phyloP scores from a whole-genome alignment of 92 coral and sea anemone species.

The Palythoa caribaeorum region DNA sequence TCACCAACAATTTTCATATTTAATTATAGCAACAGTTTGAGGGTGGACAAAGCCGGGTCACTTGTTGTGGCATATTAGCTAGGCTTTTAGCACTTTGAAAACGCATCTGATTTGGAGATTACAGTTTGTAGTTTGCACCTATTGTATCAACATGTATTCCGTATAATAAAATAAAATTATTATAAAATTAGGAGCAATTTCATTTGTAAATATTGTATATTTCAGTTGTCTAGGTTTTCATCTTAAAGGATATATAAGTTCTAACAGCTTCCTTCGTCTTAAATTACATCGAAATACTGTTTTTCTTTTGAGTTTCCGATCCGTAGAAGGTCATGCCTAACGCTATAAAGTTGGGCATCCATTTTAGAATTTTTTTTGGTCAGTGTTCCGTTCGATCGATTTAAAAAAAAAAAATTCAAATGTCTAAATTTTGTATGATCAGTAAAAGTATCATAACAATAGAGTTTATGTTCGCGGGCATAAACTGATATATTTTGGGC shows the following conservation, averaged over 20 bases:
- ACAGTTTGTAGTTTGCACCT: constrained; percentile 6
- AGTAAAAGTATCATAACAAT: no score
- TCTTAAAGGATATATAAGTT: not conserved
- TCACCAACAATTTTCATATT: constrained; percentile 37
- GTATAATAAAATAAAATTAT: not conserved
- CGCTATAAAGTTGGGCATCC: not conserved
- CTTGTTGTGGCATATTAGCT: constrained; percentile 14
- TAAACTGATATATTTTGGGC: no score
- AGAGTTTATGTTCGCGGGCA: no score
- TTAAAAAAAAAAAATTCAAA: no score
- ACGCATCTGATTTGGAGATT: not conserved
- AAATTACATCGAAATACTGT: not conserved
- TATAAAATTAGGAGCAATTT: not conserved
- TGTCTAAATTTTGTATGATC: no score
- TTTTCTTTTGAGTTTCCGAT: not conserved
- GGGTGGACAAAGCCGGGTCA: constrained; percentile 12
- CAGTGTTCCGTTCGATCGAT: no score
- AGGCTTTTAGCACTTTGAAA: constrained; percentile 19
- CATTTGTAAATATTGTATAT: not conserved
- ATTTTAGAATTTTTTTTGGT: not conserved
- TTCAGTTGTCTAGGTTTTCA: not conserved
- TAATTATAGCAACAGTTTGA: constrained; percentile 36
- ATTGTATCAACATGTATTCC: constrained; percentile 1
- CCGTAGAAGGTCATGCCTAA: not conserved
- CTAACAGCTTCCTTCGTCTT: no score